Evolutionary conservation across 2,113 vertebrate genomes (phyloP), one percentile per base, ranked within the genome.

Genomic region (Ramphastos sulfuratus): DNA sequence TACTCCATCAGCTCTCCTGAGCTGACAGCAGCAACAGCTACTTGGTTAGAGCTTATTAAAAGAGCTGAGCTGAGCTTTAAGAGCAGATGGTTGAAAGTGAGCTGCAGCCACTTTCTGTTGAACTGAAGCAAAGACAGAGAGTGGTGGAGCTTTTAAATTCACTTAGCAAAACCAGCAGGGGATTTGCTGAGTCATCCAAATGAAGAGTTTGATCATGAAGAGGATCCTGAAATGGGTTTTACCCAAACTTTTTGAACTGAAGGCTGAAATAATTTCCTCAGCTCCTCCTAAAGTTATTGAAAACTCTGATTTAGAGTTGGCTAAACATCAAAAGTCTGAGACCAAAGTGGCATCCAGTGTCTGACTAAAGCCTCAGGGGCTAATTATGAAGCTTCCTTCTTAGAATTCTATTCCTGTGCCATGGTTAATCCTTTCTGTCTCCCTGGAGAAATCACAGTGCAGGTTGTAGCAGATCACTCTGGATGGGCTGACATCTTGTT

Each of bases 391-490:
- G 64, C 89, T 82, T 92, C 89, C 84, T 89, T 91, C 94, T 95
- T 95, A 95, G 89, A 91, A 94, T 94, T 94, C 94, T 96, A 4
- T 95, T 94, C 79, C 85, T 85, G 87, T 85, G 91, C 64, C 39
- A 5, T 79, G 78, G 82, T 35, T 95, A 95, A 95, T 95, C 96
- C 87, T 73, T 95, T 82, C 92, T 85, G 87, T 70, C 87, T 89
- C 82, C 87, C 59, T 82, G 9, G 72, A 91, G 90, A 77, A 94
- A 94, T 94, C 31, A 69, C 59, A 91, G 61, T 77, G 56, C 75
- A 92, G 92, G 82, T 76, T 91, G 71, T 65, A 85, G 39, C 35
- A 66, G 67, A 50, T 85, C 39, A 5, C 50, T 78, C 54, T 89
- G 78, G 58, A 55, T 1, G 1, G 48, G 17, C 64, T 92, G 87